A percentile compares a stretch with the other conserved stretches of the same genome.
Evolutionary conservation across 2,113 vertebrate species (phyloP).

Genomic region (Laterallus jamaicensis): DNA sequence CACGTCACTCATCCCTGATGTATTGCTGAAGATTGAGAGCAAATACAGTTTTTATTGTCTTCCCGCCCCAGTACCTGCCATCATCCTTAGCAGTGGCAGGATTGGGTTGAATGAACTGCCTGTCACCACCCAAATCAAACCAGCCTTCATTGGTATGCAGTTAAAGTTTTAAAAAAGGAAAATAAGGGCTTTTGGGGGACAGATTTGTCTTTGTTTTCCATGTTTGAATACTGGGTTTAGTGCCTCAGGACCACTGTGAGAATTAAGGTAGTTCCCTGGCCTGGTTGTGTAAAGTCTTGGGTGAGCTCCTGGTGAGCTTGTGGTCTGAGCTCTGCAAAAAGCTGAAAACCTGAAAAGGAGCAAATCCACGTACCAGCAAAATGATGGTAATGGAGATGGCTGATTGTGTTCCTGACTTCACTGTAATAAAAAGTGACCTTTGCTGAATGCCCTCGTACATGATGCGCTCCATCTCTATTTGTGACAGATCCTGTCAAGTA

Average conservation of each 20-base stretch:
- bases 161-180: neutral
- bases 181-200: neutral
- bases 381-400: neutral
- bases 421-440: neutral
- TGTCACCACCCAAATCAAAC: neutral
- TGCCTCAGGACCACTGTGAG: neutral
- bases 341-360: neutral
- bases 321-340: neutral
- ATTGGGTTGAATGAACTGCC: neutral
- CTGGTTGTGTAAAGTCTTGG: rapidly evolving
- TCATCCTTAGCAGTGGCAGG: rapidly evolving
- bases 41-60: neutral
- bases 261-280: neutral
- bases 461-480: neutral
- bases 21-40: neutral
- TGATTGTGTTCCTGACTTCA: neutral
- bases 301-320: neutral
- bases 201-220: no score
- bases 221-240: neutral
- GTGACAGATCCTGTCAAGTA: neutral
- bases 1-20: neutral
- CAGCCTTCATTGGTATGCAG: neutral
- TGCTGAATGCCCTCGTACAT: neutral
- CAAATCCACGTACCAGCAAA: neutral
- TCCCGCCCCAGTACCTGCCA: neutral